A percentile compares a stretch with the other conserved stretches of the same genome.
Evolutionary conservation across 2,113 vertebrate genomes (phyloP).

Genomic region (Triplophysa siluroides): DNA sequence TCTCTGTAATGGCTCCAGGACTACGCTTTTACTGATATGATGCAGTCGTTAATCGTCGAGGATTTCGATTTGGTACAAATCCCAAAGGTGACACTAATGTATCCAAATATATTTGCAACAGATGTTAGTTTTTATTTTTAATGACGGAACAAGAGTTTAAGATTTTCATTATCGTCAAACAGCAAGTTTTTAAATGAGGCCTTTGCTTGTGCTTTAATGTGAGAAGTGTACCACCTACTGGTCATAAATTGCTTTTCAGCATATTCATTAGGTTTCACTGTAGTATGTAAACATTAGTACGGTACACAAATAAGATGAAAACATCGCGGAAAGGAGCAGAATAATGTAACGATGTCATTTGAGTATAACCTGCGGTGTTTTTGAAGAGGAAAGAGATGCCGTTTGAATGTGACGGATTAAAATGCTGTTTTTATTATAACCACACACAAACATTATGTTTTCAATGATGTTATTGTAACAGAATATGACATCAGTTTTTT

Average conservation of each 20-base stretch:
- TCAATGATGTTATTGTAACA: too few species aligned
- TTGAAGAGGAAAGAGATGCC: background rate
- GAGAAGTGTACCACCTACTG: slow-evolving; percentile 80
- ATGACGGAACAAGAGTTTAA: slow-evolving; percentile 80
- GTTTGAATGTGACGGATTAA: background rate
- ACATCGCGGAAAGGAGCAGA: slow-evolving; percentile 2
- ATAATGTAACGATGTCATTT: background rate
- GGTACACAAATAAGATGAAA: slow-evolving; percentile 18
- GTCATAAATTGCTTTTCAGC: slow-evolving; percentile 51
- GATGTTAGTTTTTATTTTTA: slow-evolving; percentile 83
- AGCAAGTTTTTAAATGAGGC: slow-evolving; percentile 61
- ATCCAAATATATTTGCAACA: slow-evolving; percentile 83
- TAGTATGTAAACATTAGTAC: background rate
- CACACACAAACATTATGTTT: too few species aligned
- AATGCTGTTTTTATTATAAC: too few species aligned
- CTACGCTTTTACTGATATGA: slow-evolving; percentile 48
- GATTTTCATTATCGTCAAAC: slow-evolving; percentile 69
- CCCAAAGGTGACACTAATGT: slow-evolving; percentile 79
- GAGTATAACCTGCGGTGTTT: slow-evolving; percentile 14
- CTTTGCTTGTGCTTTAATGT: slow-evolving; percentile 57
- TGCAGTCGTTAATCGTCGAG: slow-evolving; percentile 61
- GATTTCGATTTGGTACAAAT: slow-evolving; percentile 81
- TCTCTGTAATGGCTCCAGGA: slow-evolving; percentile 53
- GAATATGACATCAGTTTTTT: too few species aligned
- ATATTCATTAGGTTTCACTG: slow-evolving; percentile 27